phyloP scores from a whole-genome alignment of 2,113 vertebrate genomes.

The Terrapene triunguis region DNA sequence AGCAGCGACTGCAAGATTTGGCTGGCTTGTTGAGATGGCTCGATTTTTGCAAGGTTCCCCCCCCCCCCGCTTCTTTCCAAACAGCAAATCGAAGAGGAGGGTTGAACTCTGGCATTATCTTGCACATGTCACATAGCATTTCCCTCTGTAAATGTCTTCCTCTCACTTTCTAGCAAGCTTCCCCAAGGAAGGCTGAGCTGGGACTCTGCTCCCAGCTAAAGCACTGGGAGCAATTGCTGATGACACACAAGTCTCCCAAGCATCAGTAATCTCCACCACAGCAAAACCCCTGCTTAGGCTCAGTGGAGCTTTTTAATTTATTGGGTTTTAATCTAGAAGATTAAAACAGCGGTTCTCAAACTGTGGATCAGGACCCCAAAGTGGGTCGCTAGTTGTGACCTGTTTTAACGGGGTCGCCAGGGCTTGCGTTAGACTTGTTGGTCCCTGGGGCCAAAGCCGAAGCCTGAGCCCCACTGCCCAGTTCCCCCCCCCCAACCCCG shows the following conservation, averaged over 20 bases:
- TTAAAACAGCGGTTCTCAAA: not conserved
- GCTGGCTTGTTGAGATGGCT: not conserved
- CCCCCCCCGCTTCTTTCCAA: no score
- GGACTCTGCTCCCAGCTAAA: not conserved
- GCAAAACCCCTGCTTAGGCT: no score
- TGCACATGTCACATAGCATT: not conserved
- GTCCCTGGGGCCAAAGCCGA: no score
- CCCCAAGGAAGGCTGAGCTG: not conserved
- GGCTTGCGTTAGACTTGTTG: no score
- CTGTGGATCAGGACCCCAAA: no score
- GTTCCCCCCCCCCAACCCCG: rapidly evolving
- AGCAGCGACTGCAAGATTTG: not conserved
- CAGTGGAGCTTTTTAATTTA: not conserved
- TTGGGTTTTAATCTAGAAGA: not conserved
- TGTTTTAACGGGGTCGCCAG: no score
- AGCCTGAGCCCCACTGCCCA: no score
- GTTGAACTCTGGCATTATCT: no score
- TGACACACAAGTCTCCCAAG: not conserved
- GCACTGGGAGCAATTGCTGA: not conserved
- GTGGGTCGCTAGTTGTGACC: no score
- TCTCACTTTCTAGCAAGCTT: not conserved
- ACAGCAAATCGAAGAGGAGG: not conserved
- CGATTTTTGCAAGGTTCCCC: not conserved
- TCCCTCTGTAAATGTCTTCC: not conserved
- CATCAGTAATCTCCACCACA: not conserved